Evolutionary conservation across 2,888 invertebrate species (phyloP).

Genomic region (Dicycla oo): DNA sequence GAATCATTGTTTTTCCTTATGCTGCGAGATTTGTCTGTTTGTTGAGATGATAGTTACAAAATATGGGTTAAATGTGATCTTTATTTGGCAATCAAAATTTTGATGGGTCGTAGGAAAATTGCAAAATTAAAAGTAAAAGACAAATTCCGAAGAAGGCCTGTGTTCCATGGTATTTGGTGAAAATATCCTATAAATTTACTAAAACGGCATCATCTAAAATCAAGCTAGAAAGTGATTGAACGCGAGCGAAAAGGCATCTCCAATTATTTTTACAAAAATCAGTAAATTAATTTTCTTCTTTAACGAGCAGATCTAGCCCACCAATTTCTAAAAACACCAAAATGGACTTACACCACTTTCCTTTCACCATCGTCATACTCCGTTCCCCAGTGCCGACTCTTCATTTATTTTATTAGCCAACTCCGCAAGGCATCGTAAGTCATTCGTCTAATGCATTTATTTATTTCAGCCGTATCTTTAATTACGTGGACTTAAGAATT

Average conservation of each 20-base stretch:
- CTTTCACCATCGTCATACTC: constrained; percentile 53
- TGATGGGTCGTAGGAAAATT: neutral
- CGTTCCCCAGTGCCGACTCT: constrained; percentile 74
- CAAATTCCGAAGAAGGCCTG: neutral
- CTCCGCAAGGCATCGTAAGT: constrained; percentile 85
- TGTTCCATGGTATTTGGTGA: neutral
- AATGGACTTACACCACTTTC: constrained; percentile 60
- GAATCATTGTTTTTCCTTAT: constrained; percentile 22
- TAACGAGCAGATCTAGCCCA: neutral
- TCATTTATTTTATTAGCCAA: constrained; percentile 87
- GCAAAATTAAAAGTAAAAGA: neutral
- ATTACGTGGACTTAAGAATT: constrained; percentile 82
- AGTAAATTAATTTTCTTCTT: neutral
- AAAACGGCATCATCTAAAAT: neutral
- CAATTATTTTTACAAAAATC: neutral
- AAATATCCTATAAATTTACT: neutral
- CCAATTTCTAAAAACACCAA: neutral
- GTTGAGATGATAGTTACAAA: neutral
- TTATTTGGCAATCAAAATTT: neutral
- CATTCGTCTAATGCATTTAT: constrained; percentile 85
- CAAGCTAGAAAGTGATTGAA: neutral
- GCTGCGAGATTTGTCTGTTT: neutral
- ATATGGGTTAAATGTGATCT: neutral
- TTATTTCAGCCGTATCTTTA: constrained; percentile 81
- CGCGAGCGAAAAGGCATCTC: neutral